Percentiles rank a stretch among this genome's conserved stretches.
Conservation (phyloP, 2,797 vertebrate genomes). For the Pristis pectinata region DNA sequence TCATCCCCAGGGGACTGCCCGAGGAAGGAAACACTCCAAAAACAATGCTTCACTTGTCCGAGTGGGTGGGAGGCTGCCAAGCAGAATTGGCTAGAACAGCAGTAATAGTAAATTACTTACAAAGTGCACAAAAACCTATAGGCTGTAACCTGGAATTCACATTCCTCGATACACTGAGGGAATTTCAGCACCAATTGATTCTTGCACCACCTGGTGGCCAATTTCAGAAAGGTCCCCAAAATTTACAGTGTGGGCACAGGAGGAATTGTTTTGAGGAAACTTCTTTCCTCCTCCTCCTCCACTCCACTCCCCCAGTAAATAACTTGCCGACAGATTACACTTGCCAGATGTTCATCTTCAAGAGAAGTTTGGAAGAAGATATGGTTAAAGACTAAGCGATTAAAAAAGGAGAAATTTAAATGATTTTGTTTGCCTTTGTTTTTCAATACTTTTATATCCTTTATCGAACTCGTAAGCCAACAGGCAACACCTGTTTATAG, state of each 20-base stretch:
- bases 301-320: background rate
- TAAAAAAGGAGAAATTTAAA: background rate
- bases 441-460: background rate
- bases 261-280: no score
- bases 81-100: background rate
- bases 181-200: background rate
- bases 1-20: no score
- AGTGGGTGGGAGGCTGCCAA: background rate
- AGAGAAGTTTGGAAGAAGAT: background rate
- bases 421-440: background rate
- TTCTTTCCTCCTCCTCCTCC: no score
- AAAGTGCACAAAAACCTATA: background rate
- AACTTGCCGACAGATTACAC: background rate
- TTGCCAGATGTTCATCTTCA: background rate
- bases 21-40: background rate
- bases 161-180: background rate
- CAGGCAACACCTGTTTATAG: background rate
- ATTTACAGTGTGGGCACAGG: no score
- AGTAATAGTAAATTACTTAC: background rate
- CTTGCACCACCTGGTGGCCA: background rate
- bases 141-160: background rate
- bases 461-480: background rate
- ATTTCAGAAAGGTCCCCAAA: background rate
- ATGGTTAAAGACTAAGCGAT: background rate
- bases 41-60: no score